Evolutionary conservation across 2,888 invertebrate species (phyloP), one percentile per base, ranked within the genome.

Genomic region (Caenorhabditis sp.): DNA sequence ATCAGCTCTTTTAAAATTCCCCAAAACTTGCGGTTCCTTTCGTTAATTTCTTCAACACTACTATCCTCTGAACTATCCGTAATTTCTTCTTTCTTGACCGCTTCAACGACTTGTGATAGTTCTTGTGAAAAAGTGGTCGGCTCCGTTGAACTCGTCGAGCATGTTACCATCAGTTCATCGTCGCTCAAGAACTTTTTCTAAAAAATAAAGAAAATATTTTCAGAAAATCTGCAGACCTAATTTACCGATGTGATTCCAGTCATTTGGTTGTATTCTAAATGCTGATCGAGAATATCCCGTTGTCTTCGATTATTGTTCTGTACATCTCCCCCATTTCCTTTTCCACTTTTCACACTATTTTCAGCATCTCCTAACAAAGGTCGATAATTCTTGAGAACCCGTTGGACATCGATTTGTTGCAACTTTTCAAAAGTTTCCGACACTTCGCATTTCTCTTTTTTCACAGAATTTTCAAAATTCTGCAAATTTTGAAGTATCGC

Each of bases 261-360:
- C 27, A 66, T 49, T 14, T 69, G 56, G 49, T 72, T 65, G 25
- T 80, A 72, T 52, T 85, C 84, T 26, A 85, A 63, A 59, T 85
- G 85, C 58, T 83, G 70, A 63, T 85, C 85, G 31, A 85, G 70
- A 20, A 84, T 50, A 38, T 76, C 72, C 36, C 85, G 60, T 53
- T 84, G 85, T 60, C 77, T 58, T 52, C 65, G 56, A 36, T 58
- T 67, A 27, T 52, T 68, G 1, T 36, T 54, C 57, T 26, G 12
- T 17, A 52, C 23, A 50, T 67, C 57, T 25, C 43, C 43, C n/a
- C n/a, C n/a, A n/a, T n/a, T n/a, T 36, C 36, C 36, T 36, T 67
- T 54, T 8, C 54, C n/a, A 20, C 50, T 59, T 26, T 60, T 57
- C 49, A 63, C 38, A 7, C 38, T 27, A 26, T 31, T 31, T 36